Conservation (phyloP, 2,113 vertebrate genomes). For the Mixornis gularis region DNA sequence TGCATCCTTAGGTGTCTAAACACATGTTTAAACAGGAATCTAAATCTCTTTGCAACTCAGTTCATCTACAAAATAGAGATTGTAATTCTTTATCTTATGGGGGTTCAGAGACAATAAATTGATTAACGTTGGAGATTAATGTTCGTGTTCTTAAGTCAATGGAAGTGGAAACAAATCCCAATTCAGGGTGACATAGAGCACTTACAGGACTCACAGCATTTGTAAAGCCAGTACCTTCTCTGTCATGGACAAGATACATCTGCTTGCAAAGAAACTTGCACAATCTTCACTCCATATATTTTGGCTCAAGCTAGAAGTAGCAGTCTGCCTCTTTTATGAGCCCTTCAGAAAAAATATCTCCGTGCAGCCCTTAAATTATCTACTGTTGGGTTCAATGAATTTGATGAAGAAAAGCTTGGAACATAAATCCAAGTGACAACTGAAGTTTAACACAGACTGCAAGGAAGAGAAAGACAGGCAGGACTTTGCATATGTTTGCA, state of each 20-base stretch:
- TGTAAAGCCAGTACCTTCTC: neutral
- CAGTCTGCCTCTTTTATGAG: neutral
- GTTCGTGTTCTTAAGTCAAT: neutral
- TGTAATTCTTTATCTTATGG: neutral
- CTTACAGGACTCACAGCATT: neutral
- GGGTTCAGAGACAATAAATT: neutral
- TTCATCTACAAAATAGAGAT: neutral
- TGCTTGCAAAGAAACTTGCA: neutral
- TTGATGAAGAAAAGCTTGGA: conserved; percentile 1
- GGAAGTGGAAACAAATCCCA: conserved; percentile 32
- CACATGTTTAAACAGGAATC: neutral
- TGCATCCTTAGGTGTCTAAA: neutral
- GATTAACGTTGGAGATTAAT: neutral
- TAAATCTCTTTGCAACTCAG: neutral
- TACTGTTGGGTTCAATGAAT: neutral
- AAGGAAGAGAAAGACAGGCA: neutral
- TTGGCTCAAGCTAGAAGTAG: neutral
- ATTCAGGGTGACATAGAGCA: neutral
- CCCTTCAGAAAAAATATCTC: neutral
- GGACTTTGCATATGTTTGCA: neutral
- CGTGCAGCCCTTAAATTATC: neutral
- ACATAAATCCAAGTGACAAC: neutral
- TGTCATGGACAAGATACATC: neutral
- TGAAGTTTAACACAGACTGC: neutral
- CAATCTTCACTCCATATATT: neutral